phyloP scores from a whole-genome alignment of 1,140 invertebrate genomes.

The Lanistes nyassanus region DNA sequence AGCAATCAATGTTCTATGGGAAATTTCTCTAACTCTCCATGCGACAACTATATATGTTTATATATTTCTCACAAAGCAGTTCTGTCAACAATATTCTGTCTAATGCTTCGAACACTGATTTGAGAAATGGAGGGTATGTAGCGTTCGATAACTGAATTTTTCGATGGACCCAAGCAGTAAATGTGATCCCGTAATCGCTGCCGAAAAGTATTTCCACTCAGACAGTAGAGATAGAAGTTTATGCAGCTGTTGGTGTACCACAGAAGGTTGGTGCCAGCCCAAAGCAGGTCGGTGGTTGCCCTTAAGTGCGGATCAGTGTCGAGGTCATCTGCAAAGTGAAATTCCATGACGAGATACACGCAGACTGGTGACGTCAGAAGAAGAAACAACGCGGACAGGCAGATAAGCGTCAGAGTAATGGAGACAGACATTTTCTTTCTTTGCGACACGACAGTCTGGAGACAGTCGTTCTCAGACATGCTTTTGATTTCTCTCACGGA shows the following conservation, averaged over 20 bases:
- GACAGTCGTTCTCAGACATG: not conserved
- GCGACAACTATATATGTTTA: no score
- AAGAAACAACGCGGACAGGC: constrained; percentile 24
- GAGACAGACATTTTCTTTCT: constrained; percentile 12
- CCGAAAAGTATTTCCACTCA: constrained; percentile 27
- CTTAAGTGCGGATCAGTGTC: not conserved
- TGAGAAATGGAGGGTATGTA: no score
- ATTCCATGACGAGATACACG: constrained; percentile 24
- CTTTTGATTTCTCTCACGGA: not conserved
- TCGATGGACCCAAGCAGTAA: not conserved
- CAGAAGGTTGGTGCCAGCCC: constrained; percentile 21
- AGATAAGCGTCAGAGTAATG: constrained; percentile 26
- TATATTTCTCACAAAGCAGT: no score
- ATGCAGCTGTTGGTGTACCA: constrained; percentile 35
- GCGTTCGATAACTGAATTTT: no score
- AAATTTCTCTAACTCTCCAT: no score
- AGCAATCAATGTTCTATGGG: no score
- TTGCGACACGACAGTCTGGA: not conserved
- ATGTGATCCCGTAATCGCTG: not conserved
- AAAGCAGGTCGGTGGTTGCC: not conserved
- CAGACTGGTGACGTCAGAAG: constrained; percentile 26
- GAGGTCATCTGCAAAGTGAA: not conserved
- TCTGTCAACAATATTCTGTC: no score
- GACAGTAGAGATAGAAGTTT: constrained; percentile 36
- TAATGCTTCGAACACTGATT: no score